These are phyloP conservation scores for Dilophus febrilis DNA, from an alignment of 2,888 invertebrate species.

Conservation along the genomic window DNA sequence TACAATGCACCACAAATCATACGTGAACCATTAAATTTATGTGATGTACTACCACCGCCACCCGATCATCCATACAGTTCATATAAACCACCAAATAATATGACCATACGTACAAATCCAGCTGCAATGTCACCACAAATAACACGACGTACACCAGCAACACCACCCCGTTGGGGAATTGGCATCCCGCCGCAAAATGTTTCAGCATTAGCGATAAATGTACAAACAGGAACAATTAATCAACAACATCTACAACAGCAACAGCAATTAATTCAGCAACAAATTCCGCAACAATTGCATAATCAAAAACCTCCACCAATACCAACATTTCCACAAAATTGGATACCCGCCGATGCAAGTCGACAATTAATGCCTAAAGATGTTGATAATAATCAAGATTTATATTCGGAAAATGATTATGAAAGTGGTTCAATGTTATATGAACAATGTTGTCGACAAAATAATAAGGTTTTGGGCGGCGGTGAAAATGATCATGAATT, in stretches of 20 bases:
- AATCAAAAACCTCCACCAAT: slow-evolving; percentile 17
- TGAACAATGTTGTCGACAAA: slow-evolving; percentile 17
- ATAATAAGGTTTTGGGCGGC: no score
- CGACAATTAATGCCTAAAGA: slow-evolving; percentile 7
- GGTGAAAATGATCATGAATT: slow-evolving; percentile 16
- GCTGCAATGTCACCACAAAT: slow-evolving; percentile 17
- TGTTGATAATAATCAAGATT: slow-evolving; percentile 9
- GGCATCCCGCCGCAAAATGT: slow-evolving; percentile 6
- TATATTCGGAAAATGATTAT: slow-evolving; percentile 17
- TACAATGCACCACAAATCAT: slow-evolving; percentile 23
- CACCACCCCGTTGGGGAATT: slow-evolving; percentile 16
- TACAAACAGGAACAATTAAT: slow-evolving; percentile 18
- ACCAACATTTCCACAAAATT: slow-evolving; percentile 18
- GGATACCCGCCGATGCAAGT: slow-evolving; percentile 10
- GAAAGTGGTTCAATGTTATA: slow-evolving; percentile 18
- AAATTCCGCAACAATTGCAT: slow-evolving; percentile 2
- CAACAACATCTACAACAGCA: slow-evolving; percentile 12
- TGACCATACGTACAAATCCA: slow-evolving; percentile 19
- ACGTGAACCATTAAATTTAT: slow-evolving; percentile 42
- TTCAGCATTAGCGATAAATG: slow-evolving; percentile 12
- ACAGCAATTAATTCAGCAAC: no score
- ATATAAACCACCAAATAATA: slow-evolving; percentile 16
- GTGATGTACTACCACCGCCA: slow-evolving; percentile 37
- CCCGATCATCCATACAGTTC: slow-evolving; percentile 29
- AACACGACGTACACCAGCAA: slow-evolving; percentile 14